Conservation (phyloP, 2,797 vertebrate genomes). For the Pangasius sanitwongsei region DNA sequence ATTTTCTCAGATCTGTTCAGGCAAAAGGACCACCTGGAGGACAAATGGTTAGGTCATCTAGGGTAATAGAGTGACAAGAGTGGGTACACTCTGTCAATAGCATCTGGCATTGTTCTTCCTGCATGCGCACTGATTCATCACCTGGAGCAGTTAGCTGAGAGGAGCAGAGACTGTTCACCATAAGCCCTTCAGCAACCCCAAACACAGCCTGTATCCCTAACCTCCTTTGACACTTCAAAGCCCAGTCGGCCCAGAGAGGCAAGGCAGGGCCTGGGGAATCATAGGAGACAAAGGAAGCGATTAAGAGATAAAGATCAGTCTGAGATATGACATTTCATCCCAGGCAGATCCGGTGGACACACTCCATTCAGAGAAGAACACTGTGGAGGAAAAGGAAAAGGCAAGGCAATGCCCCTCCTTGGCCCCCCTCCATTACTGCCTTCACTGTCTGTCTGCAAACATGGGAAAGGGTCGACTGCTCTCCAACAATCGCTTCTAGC, state of each 20-base stretch:
- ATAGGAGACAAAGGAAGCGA: slow-evolving; percentile 92
- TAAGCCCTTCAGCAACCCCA: slow-evolving; percentile 53
- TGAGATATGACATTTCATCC: slow-evolving; percentile 98
- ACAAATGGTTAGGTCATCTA: slow-evolving; percentile 50
- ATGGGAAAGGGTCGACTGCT: slow-evolving; percentile 56
- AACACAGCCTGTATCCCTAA: slow-evolving; percentile 71
- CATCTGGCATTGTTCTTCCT: slow-evolving; percentile 49
- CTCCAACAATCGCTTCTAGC: slow-evolving; percentile 41
- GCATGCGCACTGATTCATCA: slow-evolving; percentile 46
- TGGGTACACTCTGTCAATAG: slow-evolving; percentile 49
- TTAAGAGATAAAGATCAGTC: slow-evolving; percentile 96
- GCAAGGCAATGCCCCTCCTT: slow-evolving; percentile 55
- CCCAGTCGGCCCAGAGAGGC: slow-evolving; percentile 83
- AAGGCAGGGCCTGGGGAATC: slow-evolving; percentile 86
- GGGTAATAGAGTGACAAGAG: slow-evolving; percentile 50
- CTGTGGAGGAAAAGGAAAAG: slow-evolving; percentile 70
- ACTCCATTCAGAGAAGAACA: slow-evolving; percentile 86
- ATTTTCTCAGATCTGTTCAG: slow-evolving; percentile 12
- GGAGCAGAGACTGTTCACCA: slow-evolving; percentile 42
- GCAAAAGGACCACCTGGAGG: slow-evolving; percentile 40
- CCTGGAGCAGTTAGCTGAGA: slow-evolving; percentile 43
- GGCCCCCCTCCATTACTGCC: slow-evolving; percentile 44
- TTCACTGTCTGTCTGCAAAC: slow-evolving; percentile 63
- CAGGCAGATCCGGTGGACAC: slow-evolving; percentile 87
- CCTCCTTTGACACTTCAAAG: slow-evolving; percentile 91